Evolutionary conservation across 2,113 vertebrate genomes (phyloP).

Genomic region (Urocitellus parryii): DNA sequence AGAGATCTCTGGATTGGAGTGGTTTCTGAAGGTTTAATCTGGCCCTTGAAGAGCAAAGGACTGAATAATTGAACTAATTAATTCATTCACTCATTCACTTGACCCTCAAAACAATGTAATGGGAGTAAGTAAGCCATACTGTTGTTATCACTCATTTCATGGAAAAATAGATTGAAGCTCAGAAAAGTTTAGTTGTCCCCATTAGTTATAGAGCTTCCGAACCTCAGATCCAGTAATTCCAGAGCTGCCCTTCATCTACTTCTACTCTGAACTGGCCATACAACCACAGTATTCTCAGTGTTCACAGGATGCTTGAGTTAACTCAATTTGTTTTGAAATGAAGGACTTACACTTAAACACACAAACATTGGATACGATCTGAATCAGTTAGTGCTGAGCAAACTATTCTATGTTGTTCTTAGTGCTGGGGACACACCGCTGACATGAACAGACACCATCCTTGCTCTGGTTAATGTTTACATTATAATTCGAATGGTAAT

Average conservation of each 20-base stretch:
- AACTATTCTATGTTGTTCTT: background rate
- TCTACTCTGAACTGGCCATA: background rate
- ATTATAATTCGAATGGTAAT: background rate
- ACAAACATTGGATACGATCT: background rate
- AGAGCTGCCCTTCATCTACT: background rate
- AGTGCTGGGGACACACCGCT: background rate
- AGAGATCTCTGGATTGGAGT: background rate
- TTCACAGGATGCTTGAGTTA: background rate
- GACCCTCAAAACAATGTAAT: background rate
- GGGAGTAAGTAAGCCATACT: background rate
- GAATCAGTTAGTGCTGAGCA: background rate
- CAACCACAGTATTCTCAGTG: background rate
- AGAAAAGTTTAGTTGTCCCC: background rate
- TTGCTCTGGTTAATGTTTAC: background rate
- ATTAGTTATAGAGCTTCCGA: background rate
- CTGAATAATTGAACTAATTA: background rate
- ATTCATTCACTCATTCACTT: background rate
- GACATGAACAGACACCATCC: background rate
- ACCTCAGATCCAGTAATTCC: background rate
- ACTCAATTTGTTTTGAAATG: constrained; percentile 20
- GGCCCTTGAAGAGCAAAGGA: background rate
- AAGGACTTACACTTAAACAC: background rate
- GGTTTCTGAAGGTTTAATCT: constrained; percentile 1
- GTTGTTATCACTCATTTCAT: constrained; percentile 18
- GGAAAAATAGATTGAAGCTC: background rate